Base-by-base conservation (phyloP, 2,888 invertebrate species). In the Augochlorella aurata region DNA sequence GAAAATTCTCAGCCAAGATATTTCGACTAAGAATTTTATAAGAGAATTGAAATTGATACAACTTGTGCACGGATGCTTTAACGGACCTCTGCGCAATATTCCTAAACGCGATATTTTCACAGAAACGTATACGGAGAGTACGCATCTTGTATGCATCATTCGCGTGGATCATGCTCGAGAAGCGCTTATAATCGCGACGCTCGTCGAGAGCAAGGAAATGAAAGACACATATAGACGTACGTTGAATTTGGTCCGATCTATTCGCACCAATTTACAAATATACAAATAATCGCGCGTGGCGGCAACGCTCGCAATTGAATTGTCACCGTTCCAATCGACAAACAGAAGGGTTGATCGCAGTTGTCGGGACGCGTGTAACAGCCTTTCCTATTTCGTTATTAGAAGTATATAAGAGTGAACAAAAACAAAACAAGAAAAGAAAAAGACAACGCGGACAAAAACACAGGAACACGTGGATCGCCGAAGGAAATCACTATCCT, bases 221-320 rank as follows among this genome's bases (percentile, higher is more conserved):
- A 87, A 84, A 79, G 79, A 86, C 79, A 73, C 79, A 63, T 74
- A 68, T 68, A 68, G 38, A 78, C 63, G 76, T 81, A 83, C 77
- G 74, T 78, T 73, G 71, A 74, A 69, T 65, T 79, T 79, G 79
- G 75, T 86, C 80, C 86, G 82, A 81, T 74, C 81, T 83, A 76
- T 83, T 86, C 86, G 84, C 76, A 81, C 68, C 87, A 82, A 81
- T 84, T 86, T 80, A 82, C 81, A 87, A 87, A 85, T 80, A 72
- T 82, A 87, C 76, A 87, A 86, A 86, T 85, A 80, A 85, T 84
- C 63, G 71, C 63, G 50, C 5, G 38, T 1, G 38, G 38, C 38
- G 38, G 38, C 38, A 38, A 38, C 38, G 38, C 52, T 70, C 49
- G 65, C 18, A 84, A 74, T 65, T 63, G 71, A 77, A 84, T 29